These are phyloP conservation scores for Brachylomia viminalis DNA, from an alignment of 2,888 invertebrate genomes.

Conservation along the genomic window DNA sequence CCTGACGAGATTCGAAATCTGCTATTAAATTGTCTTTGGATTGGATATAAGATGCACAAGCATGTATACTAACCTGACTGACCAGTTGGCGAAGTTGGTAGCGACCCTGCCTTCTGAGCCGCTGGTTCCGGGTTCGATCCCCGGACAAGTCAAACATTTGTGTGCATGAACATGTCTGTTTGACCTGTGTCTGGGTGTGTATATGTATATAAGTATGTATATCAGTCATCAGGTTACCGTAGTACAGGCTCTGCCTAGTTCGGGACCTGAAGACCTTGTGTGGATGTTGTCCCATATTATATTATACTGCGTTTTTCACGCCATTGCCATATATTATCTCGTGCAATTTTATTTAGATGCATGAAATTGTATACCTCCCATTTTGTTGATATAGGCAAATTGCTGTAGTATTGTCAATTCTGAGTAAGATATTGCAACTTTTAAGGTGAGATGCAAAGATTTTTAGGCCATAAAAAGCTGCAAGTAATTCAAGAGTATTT, in stretches of 20 bases:
- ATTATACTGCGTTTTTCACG: constrained; percentile 3
- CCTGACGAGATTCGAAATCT: constrained; percentile 4
- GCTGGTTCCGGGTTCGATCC: no score
- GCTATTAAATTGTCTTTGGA: constrained; percentile 4
- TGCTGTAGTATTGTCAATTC: constrained; percentile 34
- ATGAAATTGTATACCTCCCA: constrained; percentile 23
- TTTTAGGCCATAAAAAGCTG: constrained; percentile 32
- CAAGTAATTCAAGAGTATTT: constrained; percentile 29
- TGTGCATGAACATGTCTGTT: no score
- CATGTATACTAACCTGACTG: no score
- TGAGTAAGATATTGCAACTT: constrained; percentile 17
- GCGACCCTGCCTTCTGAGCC: no score
- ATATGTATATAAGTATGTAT: no score
- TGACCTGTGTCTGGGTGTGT: no score
- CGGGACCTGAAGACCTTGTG: no score
- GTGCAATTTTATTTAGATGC: constrained; percentile 9
- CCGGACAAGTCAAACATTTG: no score
- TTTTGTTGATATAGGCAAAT: constrained; percentile 27
- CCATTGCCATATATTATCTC: constrained; percentile 46
- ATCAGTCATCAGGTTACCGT: no score
- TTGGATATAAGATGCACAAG: constrained; percentile 17
- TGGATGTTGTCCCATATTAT: no score
- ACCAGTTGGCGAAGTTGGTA: no score
- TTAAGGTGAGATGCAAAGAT: constrained; percentile 19
- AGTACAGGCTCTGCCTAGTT: no score